These are phyloP conservation scores for Eristalis pertinax DNA, from an alignment of 2,888 invertebrate genomes.

Conservation along the genomic window DNA sequence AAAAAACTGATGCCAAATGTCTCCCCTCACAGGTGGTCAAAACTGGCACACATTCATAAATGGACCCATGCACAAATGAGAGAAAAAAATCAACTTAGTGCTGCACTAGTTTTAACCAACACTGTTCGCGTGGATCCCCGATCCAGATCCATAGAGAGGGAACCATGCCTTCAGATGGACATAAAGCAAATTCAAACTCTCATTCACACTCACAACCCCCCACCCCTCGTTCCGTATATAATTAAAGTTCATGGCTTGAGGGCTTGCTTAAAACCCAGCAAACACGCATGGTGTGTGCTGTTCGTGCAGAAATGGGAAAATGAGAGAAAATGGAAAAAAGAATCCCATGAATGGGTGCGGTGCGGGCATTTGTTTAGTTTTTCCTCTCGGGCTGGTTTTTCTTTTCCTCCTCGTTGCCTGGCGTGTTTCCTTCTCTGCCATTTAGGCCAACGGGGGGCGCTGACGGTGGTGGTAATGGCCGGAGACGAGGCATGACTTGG, in stretches of 20 bases:
- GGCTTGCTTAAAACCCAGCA: conserved; percentile 43
- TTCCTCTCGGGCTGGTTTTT: conserved; percentile 11
- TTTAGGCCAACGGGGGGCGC: conserved; percentile 20
- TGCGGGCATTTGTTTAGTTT: conserved; percentile 47
- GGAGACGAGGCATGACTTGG: conserved; percentile 17
- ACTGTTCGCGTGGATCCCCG: neutral
- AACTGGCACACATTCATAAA: too few relatives aligned
- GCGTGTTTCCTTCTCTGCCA: conserved; percentile 33
- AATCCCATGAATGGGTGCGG: conserved; percentile 47
- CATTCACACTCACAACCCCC: conserved; percentile 3
- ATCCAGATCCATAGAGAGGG: neutral
- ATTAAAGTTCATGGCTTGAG: conserved; percentile 69
- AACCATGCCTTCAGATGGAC: neutral
- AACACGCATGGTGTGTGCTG: conserved; percentile 44
- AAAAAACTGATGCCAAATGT: too few relatives aligned
- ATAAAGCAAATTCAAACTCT: neutral
- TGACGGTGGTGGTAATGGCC: neutral
- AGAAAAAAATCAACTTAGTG: neutral
- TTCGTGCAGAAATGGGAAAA: conserved; percentile 9
- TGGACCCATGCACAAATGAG: too few relatives aligned
- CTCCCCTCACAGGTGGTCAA: too few relatives aligned
- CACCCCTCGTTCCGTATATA: conserved; percentile 33
- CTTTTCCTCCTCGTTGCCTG: neutral
- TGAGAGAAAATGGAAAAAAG: conserved; percentile 23
- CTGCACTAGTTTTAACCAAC: neutral